These are phyloP conservation scores for Gymnosoma rotundatum DNA, from an alignment of 2,888 invertebrate species.

Conservation along the genomic window DNA sequence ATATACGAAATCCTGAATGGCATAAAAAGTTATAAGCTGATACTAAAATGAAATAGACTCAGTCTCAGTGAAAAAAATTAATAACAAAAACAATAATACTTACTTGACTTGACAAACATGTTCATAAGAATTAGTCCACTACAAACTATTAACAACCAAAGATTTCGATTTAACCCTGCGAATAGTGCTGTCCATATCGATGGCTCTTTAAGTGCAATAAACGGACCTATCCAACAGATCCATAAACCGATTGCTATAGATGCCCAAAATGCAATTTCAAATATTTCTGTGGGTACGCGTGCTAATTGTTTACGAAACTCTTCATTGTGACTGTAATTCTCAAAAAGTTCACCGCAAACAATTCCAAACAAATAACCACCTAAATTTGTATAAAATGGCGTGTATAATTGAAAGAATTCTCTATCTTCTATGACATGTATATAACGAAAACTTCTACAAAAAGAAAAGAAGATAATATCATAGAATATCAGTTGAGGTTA, in stretches of 20 bases:
- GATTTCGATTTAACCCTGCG: slow-evolving; percentile 80
- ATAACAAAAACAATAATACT: slow-evolving; percentile 62
- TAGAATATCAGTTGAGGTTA: neutral
- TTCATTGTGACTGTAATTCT: slow-evolving; percentile 62
- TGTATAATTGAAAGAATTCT: slow-evolving; percentile 76
- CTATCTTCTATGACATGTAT: slow-evolving; percentile 75
- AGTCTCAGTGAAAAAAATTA: neutral
- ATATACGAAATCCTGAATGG: slow-evolving; percentile 72
- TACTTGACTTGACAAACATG: slow-evolving; percentile 78
- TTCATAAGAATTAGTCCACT: slow-evolving; percentile 74
- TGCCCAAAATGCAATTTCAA: slow-evolving; percentile 73
- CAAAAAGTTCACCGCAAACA: slow-evolving; percentile 75
- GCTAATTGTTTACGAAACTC: slow-evolving; percentile 47
- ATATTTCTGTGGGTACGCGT: slow-evolving; percentile 68
- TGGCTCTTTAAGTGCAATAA: slow-evolving; percentile 78
- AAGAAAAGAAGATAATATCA: neutral
- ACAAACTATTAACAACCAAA: slow-evolving; percentile 79
- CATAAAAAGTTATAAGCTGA: slow-evolving; percentile 52
- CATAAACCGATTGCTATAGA: slow-evolving; percentile 69
- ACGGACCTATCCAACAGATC: slow-evolving; percentile 74
- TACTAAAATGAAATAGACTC: slow-evolving; percentile 49
- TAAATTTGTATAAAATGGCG: slow-evolving; percentile 79
- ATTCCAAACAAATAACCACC: slow-evolving; percentile 79
- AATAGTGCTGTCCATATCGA: slow-evolving; percentile 81
- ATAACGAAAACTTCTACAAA: slow-evolving; percentile 77